Conservation (phyloP, 2,888 invertebrate species). For the Macrosiphum euphorbiae region DNA sequence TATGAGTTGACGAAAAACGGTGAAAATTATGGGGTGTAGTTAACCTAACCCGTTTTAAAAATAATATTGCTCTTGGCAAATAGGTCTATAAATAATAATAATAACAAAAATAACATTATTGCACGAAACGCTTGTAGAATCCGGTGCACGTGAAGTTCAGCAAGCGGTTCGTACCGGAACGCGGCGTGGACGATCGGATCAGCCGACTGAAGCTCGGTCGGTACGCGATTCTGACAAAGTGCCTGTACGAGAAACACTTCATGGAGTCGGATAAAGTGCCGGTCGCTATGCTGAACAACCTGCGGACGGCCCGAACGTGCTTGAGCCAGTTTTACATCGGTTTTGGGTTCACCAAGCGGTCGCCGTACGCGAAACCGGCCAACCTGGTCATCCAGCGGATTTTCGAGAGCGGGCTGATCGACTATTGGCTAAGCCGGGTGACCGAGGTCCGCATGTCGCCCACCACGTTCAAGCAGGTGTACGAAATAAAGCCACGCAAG, state of each 20-base stretch:
- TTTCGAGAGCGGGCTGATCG: conserved; percentile 65
- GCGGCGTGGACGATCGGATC: conserved; percentile 49
- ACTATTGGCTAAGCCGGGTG: conserved; percentile 65
- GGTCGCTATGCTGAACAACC: conserved; percentile 53
- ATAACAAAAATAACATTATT: neutral
- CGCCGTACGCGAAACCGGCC: conserved; percentile 59
- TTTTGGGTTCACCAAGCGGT: conserved; percentile 60
- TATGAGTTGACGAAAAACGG: neutral
- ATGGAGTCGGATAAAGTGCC: conserved; percentile 66
- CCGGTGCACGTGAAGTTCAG: conserved; percentile 62
- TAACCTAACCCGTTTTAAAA: neutral
- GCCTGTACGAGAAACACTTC: conserved; percentile 64
- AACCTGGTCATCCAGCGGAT: conserved; percentile 63
- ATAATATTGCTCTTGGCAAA: neutral
- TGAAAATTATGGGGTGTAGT: neutral
- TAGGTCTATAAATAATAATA: neutral
- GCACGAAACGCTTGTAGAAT: conserved; percentile 29
- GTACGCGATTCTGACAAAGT: conserved; percentile 65
- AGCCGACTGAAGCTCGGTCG: conserved; percentile 58
- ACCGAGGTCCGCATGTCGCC: conserved; percentile 52
- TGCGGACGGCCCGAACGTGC: conserved; percentile 63
- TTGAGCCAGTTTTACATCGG: conserved; percentile 60
- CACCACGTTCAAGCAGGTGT: conserved; percentile 64
- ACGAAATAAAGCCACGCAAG: conserved; percentile 64
- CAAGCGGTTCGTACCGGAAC: conserved; percentile 59